Conservation (phyloP, 2,113 vertebrate species). For the Leptosomus discolor region DNA sequence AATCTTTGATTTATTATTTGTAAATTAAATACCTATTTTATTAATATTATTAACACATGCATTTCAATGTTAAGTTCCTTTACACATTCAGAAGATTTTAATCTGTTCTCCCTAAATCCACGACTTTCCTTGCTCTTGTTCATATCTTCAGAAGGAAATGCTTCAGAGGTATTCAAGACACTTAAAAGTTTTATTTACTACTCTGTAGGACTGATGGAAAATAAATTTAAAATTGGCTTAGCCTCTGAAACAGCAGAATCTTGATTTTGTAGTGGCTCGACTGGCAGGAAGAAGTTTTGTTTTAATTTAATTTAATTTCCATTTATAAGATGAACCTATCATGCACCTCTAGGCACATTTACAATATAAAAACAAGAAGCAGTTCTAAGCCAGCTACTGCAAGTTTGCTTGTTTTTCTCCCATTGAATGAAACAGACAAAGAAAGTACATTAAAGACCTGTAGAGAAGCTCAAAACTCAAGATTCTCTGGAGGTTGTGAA, state of each 20-base stretch:
- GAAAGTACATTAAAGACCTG: neutral
- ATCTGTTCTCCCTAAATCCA: neutral
- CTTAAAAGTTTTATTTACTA: conserved; percentile 23
- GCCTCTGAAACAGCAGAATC: conserved; percentile 24
- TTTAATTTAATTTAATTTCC: conserved; percentile 66
- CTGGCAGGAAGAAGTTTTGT: conserved; percentile 63
- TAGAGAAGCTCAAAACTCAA: neutral
- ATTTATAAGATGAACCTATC: conserved; percentile 61
- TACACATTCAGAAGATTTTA: neutral
- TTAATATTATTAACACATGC: too few relatives aligned
- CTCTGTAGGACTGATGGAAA: conserved; percentile 22
- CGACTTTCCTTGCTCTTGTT: neutral
- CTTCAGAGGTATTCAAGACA: neutral
- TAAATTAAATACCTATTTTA: neutral
- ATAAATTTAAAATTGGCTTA: conserved; percentile 13
- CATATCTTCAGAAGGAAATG: neutral
- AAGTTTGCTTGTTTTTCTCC: conserved; percentile 3
- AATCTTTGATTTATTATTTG: neutral
- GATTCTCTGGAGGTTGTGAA: neutral
- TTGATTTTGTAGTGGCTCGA: conserved; percentile 28
- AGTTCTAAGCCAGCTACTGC: neutral
- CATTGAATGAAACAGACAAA: neutral
- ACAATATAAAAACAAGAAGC: neutral
- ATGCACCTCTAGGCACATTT: conserved; percentile 55
- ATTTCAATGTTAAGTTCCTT: neutral